Evolutionary conservation across 1,140 invertebrate genomes (phyloP).

Genomic region (Varroa destructor): DNA sequence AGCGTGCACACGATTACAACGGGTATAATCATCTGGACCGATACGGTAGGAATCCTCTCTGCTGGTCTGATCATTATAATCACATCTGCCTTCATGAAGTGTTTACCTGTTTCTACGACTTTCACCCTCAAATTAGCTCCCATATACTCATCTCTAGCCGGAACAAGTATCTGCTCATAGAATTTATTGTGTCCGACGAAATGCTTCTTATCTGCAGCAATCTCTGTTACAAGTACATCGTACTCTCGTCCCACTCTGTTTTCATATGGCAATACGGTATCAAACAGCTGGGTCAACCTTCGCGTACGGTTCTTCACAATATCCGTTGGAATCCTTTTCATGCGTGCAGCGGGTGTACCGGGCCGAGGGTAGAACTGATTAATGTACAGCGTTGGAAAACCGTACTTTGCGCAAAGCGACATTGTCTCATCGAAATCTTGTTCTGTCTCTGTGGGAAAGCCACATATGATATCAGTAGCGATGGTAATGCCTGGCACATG

Average conservation of each 20-base stretch:
- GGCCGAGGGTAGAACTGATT: constrained; percentile 94
- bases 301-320: constrained; percentile 80
- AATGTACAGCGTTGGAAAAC: constrained; percentile 87
- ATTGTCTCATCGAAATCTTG: constrained; percentile 79
- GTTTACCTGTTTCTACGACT: constrained; percentile 62
- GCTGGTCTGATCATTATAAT: constrained; percentile 37
- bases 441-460: constrained; percentile 90
- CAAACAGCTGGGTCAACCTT: constrained; percentile 72
- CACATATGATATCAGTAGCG: constrained; percentile 95
- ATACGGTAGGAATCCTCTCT: too few relatives aligned
- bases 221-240: constrained; percentile 76
- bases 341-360: constrained; percentile 81
- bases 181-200: constrained; percentile 89
- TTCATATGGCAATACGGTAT: constrained; percentile 72
- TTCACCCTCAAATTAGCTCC: constrained; percentile 67
- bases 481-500: constrained; percentile 77
- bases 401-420: constrained; percentile 66
- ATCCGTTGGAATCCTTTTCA: constrained; percentile 63
- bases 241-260: constrained; percentile 60
- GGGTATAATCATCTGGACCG: too few relatives aligned
- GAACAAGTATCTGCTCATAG: constrained; percentile 82
- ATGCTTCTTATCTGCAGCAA: constrained; percentile 75
- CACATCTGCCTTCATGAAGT: constrained; percentile 65
- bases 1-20: too few relatives aligned
- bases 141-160: constrained; percentile 58